phyloP scores from a whole-genome alignment of 2,113 vertebrate species.

The Ramphastos sulfuratus region DNA sequence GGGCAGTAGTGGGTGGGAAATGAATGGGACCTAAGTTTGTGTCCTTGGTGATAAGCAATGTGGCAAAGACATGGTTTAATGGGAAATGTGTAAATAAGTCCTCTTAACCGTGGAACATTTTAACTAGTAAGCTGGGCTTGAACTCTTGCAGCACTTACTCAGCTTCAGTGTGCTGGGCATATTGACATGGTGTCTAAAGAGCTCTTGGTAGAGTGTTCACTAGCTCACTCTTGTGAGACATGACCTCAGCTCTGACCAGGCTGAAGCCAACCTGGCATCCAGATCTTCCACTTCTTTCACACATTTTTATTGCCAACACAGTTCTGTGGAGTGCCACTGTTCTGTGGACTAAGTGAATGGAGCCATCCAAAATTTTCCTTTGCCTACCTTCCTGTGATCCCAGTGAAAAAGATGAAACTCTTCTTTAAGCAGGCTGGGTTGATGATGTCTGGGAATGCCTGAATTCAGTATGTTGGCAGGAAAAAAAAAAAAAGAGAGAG shows the following conservation, averaged over 20 bases:
- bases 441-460: not conserved
- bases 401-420: not conserved
- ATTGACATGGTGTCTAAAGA: not conserved
- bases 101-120: not conserved
- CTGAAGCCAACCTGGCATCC: not conserved
- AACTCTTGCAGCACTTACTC: not conserved
- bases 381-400: not conserved
- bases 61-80: not conserved
- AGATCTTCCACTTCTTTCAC: constrained; percentile 15
- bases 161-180: not conserved
- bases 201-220: not conserved
- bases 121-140: not conserved
- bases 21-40: not conserved
- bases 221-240: not conserved
- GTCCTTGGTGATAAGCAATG: not conserved
- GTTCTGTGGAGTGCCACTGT: not conserved
- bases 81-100: not conserved
- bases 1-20: not conserved
- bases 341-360: not conserved
- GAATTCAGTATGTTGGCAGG: not conserved
- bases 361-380: not conserved
- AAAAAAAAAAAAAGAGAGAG: not conserved
- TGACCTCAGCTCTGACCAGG: not conserved
- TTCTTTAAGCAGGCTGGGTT: not conserved
- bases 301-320: not conserved